Evolutionary conservation across 2,797 vertebrate species (phyloP).

Genomic region (Diglossa cyanea): DNA sequence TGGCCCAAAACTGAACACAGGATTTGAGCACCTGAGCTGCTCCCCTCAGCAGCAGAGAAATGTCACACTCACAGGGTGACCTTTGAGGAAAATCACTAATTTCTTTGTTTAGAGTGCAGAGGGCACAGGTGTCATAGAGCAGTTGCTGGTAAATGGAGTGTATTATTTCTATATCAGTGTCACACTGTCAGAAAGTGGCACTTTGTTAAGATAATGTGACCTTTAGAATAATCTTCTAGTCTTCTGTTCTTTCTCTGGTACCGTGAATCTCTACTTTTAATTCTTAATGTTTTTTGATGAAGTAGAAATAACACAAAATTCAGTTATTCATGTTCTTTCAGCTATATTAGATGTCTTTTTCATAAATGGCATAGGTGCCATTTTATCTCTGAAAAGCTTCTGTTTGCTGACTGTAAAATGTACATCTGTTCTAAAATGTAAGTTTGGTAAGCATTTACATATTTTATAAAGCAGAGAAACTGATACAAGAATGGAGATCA

Average conservation of each 20-base stretch:
- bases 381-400: conserved; percentile 7
- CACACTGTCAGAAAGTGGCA: conserved; percentile 72
- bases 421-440: conserved; percentile 38
- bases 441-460: conserved; percentile 8
- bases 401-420: conserved; percentile 22
- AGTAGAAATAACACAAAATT: conserved; percentile 37
- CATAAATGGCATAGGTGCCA: conserved; percentile 31
- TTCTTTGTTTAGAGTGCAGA: conserved; percentile 75
- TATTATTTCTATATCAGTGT: conserved; percentile 59
- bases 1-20: background rate
- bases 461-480: conserved; percentile 5
- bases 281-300: conserved; percentile 52
- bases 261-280: conserved; percentile 53
- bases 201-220: conserved; percentile 80
- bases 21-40: background rate
- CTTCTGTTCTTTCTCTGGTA: conserved; percentile 59
- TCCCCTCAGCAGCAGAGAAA: background rate
- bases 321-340: conserved; percentile 6
- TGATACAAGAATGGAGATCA: background rate
- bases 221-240: conserved; percentile 73
- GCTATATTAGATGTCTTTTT: background rate
- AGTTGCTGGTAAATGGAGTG: conserved; percentile 60
- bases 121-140: conserved; percentile 59
- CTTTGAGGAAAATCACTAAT: conserved; percentile 75
- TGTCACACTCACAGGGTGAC: conserved; percentile 58